Conservation (phyloP, 2,113 vertebrate genomes). For the Vulpes ferrilata region DNA sequence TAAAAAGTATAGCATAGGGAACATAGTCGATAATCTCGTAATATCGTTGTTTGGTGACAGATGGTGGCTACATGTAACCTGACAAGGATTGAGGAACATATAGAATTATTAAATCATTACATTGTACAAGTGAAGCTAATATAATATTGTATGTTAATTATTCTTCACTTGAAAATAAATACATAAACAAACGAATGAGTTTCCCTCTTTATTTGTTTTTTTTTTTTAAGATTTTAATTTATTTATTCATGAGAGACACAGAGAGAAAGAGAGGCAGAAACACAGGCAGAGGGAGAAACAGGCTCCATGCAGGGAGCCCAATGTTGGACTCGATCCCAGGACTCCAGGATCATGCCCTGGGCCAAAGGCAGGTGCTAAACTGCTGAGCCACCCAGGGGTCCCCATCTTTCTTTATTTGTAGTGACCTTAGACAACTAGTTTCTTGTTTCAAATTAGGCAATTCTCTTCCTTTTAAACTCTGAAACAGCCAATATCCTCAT, state of each 20-base stretch:
- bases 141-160: not conserved
- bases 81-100: not conserved
- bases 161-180: not conserved
- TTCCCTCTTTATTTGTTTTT: no score
- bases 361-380: no score
- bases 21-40: not conserved
- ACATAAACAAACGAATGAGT: not conserved
- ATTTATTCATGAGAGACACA: no score
- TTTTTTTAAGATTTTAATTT: no score
- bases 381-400: no score
- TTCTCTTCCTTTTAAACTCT: not conserved
- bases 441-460: not conserved
- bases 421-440: not conserved
- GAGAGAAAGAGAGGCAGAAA: no score
- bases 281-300: no score
- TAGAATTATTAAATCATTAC: not conserved
- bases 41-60: not conserved
- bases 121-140: not conserved
- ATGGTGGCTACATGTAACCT: not conserved
- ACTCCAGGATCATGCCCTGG: no score
- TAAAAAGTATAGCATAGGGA: not conserved
- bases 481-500: not conserved
- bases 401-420: not conserved
- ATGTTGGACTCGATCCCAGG: no score
- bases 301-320: no score